phyloP scores from a whole-genome alignment of 2,888 invertebrate genomes.

The Bugula neritina region DNA sequence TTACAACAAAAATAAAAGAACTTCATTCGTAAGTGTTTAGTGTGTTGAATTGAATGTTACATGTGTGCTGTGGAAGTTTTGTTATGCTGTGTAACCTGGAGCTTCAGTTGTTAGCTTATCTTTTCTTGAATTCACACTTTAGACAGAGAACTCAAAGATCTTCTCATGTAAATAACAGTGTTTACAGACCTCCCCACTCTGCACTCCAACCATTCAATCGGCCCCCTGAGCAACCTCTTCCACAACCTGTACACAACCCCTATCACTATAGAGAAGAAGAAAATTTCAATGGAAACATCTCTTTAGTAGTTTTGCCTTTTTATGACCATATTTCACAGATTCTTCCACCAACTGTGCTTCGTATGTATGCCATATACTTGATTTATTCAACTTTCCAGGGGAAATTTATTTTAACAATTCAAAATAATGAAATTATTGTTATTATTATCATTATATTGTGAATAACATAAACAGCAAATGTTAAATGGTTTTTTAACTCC shows the following conservation, averaged over 20 bases:
- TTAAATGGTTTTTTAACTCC: too few species aligned
- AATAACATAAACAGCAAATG: too few species aligned
- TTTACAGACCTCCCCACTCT: not conserved
- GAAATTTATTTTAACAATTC: too few species aligned
- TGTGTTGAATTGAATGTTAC: too few species aligned
- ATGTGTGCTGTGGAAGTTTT: too few species aligned
- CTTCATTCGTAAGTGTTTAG: conserved; percentile 59
- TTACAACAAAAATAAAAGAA: conserved; percentile 64
- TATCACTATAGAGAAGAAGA: not conserved
- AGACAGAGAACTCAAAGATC: conserved; percentile 17
- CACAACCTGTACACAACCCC: not conserved
- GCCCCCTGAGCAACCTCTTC: not conserved
- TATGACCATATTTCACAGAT: conserved; percentile 25
- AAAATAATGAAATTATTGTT: too few species aligned
- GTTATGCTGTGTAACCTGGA: too few species aligned
- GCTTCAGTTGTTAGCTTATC: too few species aligned
- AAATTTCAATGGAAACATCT: not conserved
- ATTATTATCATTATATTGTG: too few species aligned
- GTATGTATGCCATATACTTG: too few species aligned
- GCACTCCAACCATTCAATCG: not conserved
- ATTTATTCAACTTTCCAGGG: too few species aligned
- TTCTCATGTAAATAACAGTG: not conserved
- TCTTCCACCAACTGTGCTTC: not conserved
- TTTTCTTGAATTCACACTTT: too few species aligned
- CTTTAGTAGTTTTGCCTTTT: not conserved